Base-by-base conservation (phyloP, 2,797 vertebrate genomes). In the Chiloscyllium punctatum region DNA sequence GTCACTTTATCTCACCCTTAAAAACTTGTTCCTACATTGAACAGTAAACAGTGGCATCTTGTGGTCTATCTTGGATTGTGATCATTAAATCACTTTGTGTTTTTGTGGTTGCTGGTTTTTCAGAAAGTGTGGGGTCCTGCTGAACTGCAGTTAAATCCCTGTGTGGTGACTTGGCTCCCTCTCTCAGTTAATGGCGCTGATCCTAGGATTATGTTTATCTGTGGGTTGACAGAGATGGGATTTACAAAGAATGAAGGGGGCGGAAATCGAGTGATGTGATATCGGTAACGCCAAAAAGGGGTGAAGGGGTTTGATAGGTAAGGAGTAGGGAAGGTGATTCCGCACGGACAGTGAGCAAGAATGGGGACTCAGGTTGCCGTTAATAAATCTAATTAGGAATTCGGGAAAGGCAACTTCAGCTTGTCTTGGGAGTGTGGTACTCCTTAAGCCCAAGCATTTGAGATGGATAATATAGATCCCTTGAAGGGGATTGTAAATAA, bases 41-140 rank as follows among this genome's bases (percentile, higher is more conserved):
- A 33, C 33, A 94, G 91, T 94, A 69, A 94, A 94, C 91, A 68
- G 91, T 94, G 91, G 91, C 91, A 94, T 69, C 62, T 69, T 94
- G 91, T 69, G 88, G 88, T 91, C 88, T 91, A n/a, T 91, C 53
- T 91, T 91, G 88, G 57, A 91, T 91, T n/a, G 30, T 62, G 62
- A 91, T 48, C 53, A 53, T 91, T 91, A 66, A 11, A 42, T 94
- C n/a, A 69, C 68, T 69, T 42, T 48, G 8, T 69, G 23, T 37
- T 42, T 84, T 84, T 48, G 86, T 42, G 68, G 37, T 69, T 69
- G 91, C 33, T 69, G 68, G 3, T 42, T 69, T 84, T 42, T 42
- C 66, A 25, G n/a, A 69, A 69, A 68, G 27, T 21, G 68, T 69
- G 91, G 91, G 23, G n/a, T 94, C 53, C 15, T 71, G 66, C 42